Percentiles rank a stretch among this genome's conserved stretches.
Conservation (phyloP, 2,797 vertebrate genomes). For the Scyliorhinus canicula region DNA sequence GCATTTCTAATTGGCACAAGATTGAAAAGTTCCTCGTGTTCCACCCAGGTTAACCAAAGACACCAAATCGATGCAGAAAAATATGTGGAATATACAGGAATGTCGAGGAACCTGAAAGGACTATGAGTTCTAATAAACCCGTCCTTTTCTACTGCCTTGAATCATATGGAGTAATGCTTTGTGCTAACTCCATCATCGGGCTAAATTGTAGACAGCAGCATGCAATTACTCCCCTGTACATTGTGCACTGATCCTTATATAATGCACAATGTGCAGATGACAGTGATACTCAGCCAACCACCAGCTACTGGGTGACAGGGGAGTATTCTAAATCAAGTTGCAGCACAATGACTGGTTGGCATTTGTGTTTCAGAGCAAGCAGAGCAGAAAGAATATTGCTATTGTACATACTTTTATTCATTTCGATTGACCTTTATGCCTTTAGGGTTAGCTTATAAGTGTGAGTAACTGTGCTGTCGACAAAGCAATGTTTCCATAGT, state of each 20-base stretch:
- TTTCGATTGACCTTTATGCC: slow-evolving; percentile 15
- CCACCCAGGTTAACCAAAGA: too few relatives aligned
- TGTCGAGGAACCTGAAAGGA: background rate
- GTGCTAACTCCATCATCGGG: background rate
- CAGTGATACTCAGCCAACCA: background rate
- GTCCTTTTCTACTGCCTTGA: background rate
- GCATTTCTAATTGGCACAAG: background rate
- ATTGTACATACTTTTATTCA: slow-evolving; percentile 20
- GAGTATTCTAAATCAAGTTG: background rate
- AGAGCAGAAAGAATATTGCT: slow-evolving; percentile 24
- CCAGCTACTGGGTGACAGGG: background rate
- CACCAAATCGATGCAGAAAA: background rate
- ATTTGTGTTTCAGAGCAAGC: background rate
- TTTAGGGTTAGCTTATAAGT: background rate
- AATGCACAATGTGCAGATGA: background rate
- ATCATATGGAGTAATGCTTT: background rate
- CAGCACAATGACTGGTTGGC: slow-evolving; percentile 5
- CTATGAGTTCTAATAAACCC: background rate
- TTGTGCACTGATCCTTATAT: background rate
- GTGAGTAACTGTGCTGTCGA: background rate
- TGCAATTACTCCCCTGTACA: background rate
- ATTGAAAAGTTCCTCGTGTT: background rate
- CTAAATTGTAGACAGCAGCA: background rate
- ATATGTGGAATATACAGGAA: background rate
- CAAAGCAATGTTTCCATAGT: background rate